Conservation (phyloP, 2,888 invertebrate species). For the Deroplatys truncata region DNA sequence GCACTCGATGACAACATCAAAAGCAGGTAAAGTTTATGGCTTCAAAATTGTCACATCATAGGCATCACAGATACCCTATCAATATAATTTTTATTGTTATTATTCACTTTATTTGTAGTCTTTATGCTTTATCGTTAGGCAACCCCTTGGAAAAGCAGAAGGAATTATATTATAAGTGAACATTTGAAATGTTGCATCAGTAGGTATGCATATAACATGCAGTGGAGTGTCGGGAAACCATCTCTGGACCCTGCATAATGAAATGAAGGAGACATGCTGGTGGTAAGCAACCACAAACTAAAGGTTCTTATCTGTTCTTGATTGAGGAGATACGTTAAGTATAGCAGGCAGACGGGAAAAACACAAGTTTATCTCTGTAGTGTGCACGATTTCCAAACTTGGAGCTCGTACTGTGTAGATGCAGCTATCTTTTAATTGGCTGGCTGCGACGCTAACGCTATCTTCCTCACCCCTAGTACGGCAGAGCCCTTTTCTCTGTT, state of each 20-base stretch:
- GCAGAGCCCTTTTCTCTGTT: neutral
- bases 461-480: neutral
- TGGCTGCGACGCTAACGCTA: neutral
- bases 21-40: too few relatives aligned
- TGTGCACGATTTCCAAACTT: slow-evolving; percentile 25
- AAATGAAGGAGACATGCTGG: neutral
- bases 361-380: neutral
- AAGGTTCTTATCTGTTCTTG: neutral
- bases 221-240: neutral
- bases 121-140: too few relatives aligned
- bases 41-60: too few relatives aligned
- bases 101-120: too few relatives aligned
- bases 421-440: slow-evolving; percentile 28
- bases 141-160: too few relatives aligned
- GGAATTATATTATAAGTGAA: too few relatives aligned
- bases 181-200: too few relatives aligned
- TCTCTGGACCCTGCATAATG: neutral
- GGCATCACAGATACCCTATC: too few relatives aligned
- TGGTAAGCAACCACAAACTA: neutral
- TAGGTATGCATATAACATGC: too few relatives aligned
- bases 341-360: neutral
- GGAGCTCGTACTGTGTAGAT: slow-evolving; percentile 13
- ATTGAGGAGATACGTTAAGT: neutral
- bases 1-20: too few relatives aligned
- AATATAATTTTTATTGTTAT: too few relatives aligned